Percentiles rank a stretch among this genome's conserved stretches.
Evolutionary conservation across 2,797 vertebrate genomes (phyloP).

Genomic region (Hephaestus fuliginosus): DNA sequence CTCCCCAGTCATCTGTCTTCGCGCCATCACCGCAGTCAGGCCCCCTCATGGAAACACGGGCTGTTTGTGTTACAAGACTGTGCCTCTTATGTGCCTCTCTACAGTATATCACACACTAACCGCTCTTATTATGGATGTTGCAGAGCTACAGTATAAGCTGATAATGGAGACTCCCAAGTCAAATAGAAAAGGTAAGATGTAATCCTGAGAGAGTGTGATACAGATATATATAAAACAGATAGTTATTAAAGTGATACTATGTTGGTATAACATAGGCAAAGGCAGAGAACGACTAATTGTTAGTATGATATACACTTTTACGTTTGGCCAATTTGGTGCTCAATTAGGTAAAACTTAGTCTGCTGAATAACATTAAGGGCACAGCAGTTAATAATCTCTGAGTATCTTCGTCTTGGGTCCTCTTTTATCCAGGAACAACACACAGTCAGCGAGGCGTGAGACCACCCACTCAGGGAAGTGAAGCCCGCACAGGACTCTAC

Average conservation of each 20-base stretch:
- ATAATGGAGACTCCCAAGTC: conserved; percentile 86
- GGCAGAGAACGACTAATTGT: too few relatives aligned
- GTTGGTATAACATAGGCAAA: not conserved
- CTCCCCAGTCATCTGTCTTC: conserved; percentile 43
- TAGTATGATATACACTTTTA: too few relatives aligned
- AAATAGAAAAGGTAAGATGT: conserved; percentile 80
- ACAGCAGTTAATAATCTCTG: not conserved
- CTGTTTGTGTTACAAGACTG: conserved; percentile 32
- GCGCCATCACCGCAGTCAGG: conserved; percentile 22
- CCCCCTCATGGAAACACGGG: conserved; percentile 10
- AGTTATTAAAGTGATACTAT: not conserved
- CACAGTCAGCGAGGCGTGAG: conserved; percentile 44
- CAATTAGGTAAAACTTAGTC: not conserved
- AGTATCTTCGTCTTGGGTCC: not conserved
- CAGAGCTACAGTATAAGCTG: conserved; percentile 89
- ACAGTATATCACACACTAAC: conserved; percentile 20
- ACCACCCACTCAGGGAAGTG: conserved; percentile 67
- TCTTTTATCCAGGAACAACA: conserved; percentile 46
- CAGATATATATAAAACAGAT: not conserved
- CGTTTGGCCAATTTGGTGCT: not conserved
- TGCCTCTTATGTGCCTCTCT: conserved; percentile 5
- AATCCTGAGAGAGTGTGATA: not conserved
- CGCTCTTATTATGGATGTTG: conserved; percentile 62
- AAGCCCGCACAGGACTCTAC: conserved; percentile 51
- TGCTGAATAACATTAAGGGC: not conserved